A percentile compares a stretch with the other conserved stretches of the same genome.
Evolutionary conservation across 2,113 vertebrate genomes (phyloP).

Genomic region (Himantopus leucocephalus): DNA sequence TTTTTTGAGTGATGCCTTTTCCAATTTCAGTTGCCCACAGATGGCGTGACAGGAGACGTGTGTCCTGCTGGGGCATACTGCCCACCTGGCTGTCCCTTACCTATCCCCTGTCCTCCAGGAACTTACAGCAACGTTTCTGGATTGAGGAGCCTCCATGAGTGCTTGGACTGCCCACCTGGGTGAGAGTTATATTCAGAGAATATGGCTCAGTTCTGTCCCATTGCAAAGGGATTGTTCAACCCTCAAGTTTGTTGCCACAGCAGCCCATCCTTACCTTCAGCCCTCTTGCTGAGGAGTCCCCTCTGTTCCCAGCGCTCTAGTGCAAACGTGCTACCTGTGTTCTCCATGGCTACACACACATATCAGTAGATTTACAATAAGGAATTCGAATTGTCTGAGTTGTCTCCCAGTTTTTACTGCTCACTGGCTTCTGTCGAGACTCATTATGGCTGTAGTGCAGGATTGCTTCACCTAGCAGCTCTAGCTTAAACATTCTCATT

Average conservation of each 20-base stretch:
- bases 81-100: constrained; percentile 72
- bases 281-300: not conserved
- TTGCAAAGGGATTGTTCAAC: not conserved
- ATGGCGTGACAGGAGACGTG: constrained; percentile 78
- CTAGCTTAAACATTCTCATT: not conserved
- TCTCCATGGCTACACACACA: not conserved
- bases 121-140: constrained; percentile 83
- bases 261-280: not conserved
- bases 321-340: not conserved
- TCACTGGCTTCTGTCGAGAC: not conserved
- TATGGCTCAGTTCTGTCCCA: not conserved
- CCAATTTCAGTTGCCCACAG: constrained; percentile 73
- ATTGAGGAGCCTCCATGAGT: constrained; percentile 71
- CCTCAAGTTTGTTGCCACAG: not conserved
- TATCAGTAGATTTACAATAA: not conserved
- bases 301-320: not conserved
- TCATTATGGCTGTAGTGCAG: not conserved
- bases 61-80: constrained; percentile 86
- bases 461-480: not conserved
- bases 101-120: constrained; percentile 81
- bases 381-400: not conserved
- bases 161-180: constrained; percentile 83
- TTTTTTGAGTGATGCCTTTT: not conserved
- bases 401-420: not conserved
- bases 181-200: constrained; percentile 32